Conservation (phyloP, 2,797 vertebrate species). For the Peromyscus eremicus region DNA sequence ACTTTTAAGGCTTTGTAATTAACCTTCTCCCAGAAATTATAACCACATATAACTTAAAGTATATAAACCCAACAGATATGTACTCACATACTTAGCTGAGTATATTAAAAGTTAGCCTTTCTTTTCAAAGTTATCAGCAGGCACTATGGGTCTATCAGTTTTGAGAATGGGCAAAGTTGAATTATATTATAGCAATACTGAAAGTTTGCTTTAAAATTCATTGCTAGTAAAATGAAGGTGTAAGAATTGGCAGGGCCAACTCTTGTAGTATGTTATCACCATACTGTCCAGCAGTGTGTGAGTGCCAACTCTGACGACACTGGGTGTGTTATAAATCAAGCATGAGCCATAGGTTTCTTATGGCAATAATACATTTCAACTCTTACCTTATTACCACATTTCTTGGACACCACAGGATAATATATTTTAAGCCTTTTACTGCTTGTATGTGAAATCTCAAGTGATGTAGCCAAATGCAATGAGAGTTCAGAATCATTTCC, state of each 20-base stretch:
- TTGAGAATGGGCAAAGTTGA: conserved; percentile 67
- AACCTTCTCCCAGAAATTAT: not conserved
- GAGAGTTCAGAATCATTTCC: conserved; percentile 82
- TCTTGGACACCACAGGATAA: conserved; percentile 83
- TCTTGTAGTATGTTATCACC: conserved; percentile 84
- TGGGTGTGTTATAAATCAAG: conserved; percentile 85
- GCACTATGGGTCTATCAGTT: conserved; percentile 11
- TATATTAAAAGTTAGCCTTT: conserved; percentile 41
- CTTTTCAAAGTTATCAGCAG: conserved; percentile 22
- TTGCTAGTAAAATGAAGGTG: conserved; percentile 84
- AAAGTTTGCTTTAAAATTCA: conserved; percentile 85
- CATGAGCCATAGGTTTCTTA: conserved; percentile 81
- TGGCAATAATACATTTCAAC: conserved; percentile 85
- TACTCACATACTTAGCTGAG: not conserved
- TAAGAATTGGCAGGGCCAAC: conserved; percentile 86
- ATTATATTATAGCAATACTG: conserved; percentile 70
- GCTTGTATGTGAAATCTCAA: conserved; percentile 81
- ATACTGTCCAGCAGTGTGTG: conserved; percentile 77
- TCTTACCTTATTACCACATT: conserved; percentile 88
- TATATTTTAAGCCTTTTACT: conserved; percentile 81
- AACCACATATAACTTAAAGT: not conserved
- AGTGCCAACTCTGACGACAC: conserved; percentile 85
- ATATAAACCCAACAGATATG: not conserved
- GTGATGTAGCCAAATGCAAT: conserved; percentile 73
- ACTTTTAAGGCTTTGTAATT: not conserved